Evolutionary conservation across 2,797 vertebrate genomes (phyloP).

Genomic region (Cynopterus sphinx): DNA sequence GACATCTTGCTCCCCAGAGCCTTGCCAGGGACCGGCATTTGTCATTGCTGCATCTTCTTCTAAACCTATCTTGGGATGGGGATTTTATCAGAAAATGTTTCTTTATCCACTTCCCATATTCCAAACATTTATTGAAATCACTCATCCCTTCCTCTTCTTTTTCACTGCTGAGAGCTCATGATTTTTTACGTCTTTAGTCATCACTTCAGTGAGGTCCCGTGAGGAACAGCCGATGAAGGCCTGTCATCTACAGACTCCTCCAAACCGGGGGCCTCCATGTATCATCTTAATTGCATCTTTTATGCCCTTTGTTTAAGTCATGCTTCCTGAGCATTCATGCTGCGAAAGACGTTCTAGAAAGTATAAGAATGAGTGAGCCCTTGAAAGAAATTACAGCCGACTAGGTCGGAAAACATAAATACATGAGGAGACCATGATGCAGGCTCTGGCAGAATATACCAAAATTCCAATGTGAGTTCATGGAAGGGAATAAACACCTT

Average conservation of each 20-base stretch:
- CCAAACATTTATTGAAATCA: background rate
- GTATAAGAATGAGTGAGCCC: background rate
- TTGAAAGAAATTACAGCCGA: background rate
- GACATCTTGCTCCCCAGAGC: background rate
- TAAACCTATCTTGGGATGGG: no score
- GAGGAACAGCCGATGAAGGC: background rate
- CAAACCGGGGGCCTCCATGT: background rate
- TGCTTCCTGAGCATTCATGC: background rate
- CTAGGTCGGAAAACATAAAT: background rate
- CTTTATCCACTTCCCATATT: background rate
- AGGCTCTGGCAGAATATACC: background rate
- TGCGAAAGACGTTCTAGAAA: background rate
- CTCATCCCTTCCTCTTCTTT: background rate
- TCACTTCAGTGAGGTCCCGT: background rate
- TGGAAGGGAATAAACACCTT: background rate
- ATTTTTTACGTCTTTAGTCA: background rate
- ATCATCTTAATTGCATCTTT: background rate
- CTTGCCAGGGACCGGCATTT: rapidly evolving
- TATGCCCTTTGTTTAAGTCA: background rate
- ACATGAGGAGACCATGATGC: background rate
- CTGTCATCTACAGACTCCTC: background rate
- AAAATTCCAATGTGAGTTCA: background rate
- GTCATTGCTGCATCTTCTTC: background rate
- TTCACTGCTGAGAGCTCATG: background rate
- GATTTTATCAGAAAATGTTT: background rate